Evolutionary conservation across 2,888 invertebrate species (phyloP), one percentile per base, ranked within the genome.

Genomic region (Julus scandinavius): DNA sequence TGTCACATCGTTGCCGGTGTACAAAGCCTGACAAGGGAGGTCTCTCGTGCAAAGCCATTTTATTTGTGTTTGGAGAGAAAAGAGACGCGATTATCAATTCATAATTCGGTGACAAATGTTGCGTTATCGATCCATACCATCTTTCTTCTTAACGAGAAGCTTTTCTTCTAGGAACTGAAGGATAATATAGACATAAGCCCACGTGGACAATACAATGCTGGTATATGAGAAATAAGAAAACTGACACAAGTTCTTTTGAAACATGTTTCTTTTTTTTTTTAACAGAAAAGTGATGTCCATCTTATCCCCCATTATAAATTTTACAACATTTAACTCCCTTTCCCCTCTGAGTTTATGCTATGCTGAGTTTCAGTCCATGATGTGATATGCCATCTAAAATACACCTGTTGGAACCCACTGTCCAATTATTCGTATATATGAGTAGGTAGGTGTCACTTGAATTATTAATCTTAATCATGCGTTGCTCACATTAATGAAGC

Each of bases 101-200:
- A 85, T 85, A 85, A 45, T 85, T 85, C 85, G 85, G 85, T 85
- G 85, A 85, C 85, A 85, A 85, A 85, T 85, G 85, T 85, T 45
- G 50, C 45, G 20, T 85, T 85, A 85, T 85, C 85, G 85, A 85
- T 45, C 85, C 85, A 40, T 45, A 20, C 50, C 85, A 49, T 80
- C 80, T 80, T 38, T 38, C 80, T 29, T 38, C 80, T 45, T 80
- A 80, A 80, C 80, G 38, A 38, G 80, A 29, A 38, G 2, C 38
- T 80, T 29, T 38, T 38, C 38, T 80, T 80, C 38, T 4, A 3
- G 29, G 29, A 80, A 38, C 13, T 80, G 54, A 54, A 9, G 17
- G 54, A 54, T 54, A 54, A 54, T 54, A 54, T 13, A 13, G 15
- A 17, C 15, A 54, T 54, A 17, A 54, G 54, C 17, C 54, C 54